Base-by-base conservation (phyloP, 2,797 vertebrate species). In the Carcharodon carcharias region DNA sequence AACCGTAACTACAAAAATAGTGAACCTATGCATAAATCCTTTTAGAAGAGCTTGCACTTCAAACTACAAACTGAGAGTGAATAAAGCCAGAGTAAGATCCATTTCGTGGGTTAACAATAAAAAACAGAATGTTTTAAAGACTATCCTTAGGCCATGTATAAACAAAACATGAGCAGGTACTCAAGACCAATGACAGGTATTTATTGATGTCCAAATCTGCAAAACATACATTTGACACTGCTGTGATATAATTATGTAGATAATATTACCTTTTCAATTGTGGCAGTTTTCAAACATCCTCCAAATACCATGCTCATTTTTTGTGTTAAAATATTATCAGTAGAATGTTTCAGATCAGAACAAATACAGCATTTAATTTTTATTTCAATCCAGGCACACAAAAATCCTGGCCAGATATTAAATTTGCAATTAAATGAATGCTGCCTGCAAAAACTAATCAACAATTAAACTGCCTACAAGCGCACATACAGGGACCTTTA, bases 1-100 rank as follows among this genome's bases (percentile, higher is more conserved):
- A 99, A 99, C 98, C 98, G 98, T 99, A 99, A 98, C 98, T 98
- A 98, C 98, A 98, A 99, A 99, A 99, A 99, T 98, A 98, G 98
- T 98, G 98, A 98, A 99, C 98, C 98, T 99, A 98, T 99, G 99
- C 99, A 99, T 98, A 99, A 99, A 99, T 99, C 99, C 98, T 98
- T 99, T 99, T 98, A 99, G 98, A 98, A 98, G 98, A 98, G 98
- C 98, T 98, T 98, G 98, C 98, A 98, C 98, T 99, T 99, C 98
- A 98, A 98, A 98, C 97, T 98, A 97, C 97, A 98, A 98, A 98
- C 98, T 97, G 97, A 97, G 98, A 98, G 98, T 97, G 98, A 98
- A 98, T 98, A 98, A 98, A 98, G 98, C 97, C 96, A 16, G 97
- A 98, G 98, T 98, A 98, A 98, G 98, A 99, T 99, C 98, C 98